Conservation (phyloP, 2,113 vertebrate genomes). For the Datnioides undecimradiatus region DNA sequence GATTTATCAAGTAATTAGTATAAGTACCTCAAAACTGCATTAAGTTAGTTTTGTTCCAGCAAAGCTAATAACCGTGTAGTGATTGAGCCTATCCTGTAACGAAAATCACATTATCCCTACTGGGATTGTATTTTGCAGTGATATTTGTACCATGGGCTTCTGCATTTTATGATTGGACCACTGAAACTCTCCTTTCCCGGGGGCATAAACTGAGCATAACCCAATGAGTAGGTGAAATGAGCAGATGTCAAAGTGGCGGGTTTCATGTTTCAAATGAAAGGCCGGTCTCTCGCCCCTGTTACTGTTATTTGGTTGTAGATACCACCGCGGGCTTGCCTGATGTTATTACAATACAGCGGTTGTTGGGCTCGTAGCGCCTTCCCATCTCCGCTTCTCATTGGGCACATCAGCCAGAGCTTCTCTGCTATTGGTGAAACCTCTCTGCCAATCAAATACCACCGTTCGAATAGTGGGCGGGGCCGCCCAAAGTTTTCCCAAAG, state of each 20-base stretch:
- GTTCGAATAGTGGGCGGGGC: slow-evolving; percentile 34
- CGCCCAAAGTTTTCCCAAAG: slow-evolving; percentile 47
- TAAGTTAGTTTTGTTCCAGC: not conserved
- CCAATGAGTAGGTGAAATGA: not conserved
- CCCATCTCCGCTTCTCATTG: slow-evolving; percentile 53
- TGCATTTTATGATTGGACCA: not conserved
- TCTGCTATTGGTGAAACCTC: slow-evolving; percentile 38
- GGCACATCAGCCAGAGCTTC: not conserved
- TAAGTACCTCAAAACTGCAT: not conserved
- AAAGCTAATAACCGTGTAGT: no score
- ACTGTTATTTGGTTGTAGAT: slow-evolving; percentile 11
- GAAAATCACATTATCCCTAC: not conserved
- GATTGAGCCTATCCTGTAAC: not conserved
- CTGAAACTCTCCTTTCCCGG: not conserved
- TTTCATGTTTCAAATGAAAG: slow-evolving; percentile 38
- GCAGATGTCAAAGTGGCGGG: slow-evolving; percentile 4
- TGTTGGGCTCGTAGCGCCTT: slow-evolving; percentile 6
- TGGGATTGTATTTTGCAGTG: not conserved
- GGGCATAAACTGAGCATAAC: accelerated
- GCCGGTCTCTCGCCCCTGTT: not conserved
- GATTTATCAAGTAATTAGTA: no score
- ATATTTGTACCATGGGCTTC: not conserved
- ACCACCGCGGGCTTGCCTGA: slow-evolving; percentile 19
- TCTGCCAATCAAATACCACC: slow-evolving; percentile 59
- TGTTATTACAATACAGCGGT: slow-evolving; percentile 26